Evolutionary conservation across 2,797 vertebrate genomes (phyloP).

Genomic region (Sebastes kiyomatsui): DNA sequence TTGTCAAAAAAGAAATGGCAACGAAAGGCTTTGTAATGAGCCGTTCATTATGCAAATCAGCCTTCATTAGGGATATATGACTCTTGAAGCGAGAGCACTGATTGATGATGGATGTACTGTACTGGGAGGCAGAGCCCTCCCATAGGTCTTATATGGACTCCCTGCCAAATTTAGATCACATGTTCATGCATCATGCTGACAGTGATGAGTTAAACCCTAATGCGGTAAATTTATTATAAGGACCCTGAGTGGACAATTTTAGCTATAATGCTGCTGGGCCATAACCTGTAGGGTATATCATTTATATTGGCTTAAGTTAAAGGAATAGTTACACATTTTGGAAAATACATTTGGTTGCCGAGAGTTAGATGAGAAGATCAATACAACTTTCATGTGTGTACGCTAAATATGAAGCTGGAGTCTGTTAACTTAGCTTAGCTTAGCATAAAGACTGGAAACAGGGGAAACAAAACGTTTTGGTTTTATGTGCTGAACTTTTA

Average conservation of each 20-base stretch:
- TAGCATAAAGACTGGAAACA: neutral
- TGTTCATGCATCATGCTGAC: slow-evolving; percentile 52
- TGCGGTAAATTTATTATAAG: slow-evolving; percentile 12
- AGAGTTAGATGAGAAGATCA: neutral
- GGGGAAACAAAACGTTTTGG: neutral
- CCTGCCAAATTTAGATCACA: slow-evolving; percentile 53
- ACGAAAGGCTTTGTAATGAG: slow-evolving; percentile 27
- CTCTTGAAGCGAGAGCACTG: slow-evolving; percentile 27
- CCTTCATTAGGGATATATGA: slow-evolving; percentile 50
- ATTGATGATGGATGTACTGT: slow-evolving; percentile 38
- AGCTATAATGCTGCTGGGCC: neutral
- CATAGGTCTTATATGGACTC: slow-evolving; percentile 12
- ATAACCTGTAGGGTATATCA: neutral
- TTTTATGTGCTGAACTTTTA: neutral
- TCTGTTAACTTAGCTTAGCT: neutral
- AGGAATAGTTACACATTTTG: neutral
- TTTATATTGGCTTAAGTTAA: neutral
- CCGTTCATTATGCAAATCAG: slow-evolving; percentile 59
- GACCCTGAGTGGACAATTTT: slow-evolving; percentile 1
- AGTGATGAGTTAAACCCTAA: slow-evolving; percentile 31
- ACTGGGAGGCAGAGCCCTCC: slow-evolving; percentile 24
- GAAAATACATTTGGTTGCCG: neutral
- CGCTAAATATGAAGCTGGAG: neutral
- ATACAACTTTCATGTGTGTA: neutral
- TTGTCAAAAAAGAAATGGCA: slow-evolving; percentile 29